Conservation (phyloP, 1,140 invertebrate genomes). For the Trissolcus basalis region DNA sequence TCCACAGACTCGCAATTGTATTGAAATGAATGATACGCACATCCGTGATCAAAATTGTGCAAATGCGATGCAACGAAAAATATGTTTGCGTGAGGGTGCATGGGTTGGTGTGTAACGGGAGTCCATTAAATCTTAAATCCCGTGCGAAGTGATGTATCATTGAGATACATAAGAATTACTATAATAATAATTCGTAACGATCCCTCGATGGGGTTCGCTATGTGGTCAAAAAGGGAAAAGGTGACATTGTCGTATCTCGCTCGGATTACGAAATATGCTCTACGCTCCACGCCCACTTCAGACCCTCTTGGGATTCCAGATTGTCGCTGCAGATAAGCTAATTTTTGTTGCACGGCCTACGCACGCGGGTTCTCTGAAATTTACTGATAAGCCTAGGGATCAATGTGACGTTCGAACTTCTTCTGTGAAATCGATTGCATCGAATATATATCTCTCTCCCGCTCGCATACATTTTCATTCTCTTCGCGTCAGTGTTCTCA, state of each 20-base stretch:
- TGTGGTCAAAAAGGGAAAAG: conserved; percentile 58
- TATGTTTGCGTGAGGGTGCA: conserved; percentile 31
- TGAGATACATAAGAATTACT: conserved; percentile 72
- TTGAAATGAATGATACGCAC: conserved; percentile 11
- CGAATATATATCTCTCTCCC: conserved; percentile 27
- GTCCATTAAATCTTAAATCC: conserved; percentile 75
- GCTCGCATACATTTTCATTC: conserved; percentile 39
- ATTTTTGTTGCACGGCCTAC: conserved; percentile 67
- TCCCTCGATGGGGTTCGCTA: conserved; percentile 61
- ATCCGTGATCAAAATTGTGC: background rate
- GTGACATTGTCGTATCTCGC: conserved; percentile 56
- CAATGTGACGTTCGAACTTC: conserved; percentile 40
- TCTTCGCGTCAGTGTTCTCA: conserved; percentile 25
- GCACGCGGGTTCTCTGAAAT: conserved; percentile 43
- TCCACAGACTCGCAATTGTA: background rate
- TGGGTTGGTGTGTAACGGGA: conserved; percentile 49
- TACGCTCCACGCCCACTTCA: conserved; percentile 68
- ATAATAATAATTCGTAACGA: conserved; percentile 70
- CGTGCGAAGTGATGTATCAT: conserved; percentile 75
- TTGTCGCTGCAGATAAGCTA: conserved; percentile 73
- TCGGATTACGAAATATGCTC: conserved; percentile 75
- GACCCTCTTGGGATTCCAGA: conserved; percentile 63
- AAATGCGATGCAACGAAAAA: conserved; percentile 35
- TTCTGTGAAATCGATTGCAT: conserved; percentile 53
- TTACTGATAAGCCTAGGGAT: conserved; percentile 58